A percentile compares a stretch with the other conserved stretches of the same genome.
Evolutionary conservation across 2,113 vertebrate species (phyloP).

Genomic region (Ptilonorhynchus violaceus): DNA sequence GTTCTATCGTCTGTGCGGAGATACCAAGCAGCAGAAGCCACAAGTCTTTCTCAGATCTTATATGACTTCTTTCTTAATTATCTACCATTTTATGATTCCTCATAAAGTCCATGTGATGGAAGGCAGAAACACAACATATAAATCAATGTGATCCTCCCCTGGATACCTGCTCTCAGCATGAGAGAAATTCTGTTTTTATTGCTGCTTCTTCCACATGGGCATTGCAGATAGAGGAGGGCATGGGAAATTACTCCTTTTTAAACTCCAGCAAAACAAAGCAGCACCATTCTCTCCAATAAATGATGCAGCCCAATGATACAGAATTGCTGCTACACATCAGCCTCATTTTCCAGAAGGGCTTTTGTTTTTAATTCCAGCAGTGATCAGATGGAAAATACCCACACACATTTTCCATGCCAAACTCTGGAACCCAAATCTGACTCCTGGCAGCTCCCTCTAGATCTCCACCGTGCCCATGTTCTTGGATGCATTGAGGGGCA

Average conservation of each 20-base stretch:
- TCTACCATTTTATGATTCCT: not conserved
- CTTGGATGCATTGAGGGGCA: not conserved
- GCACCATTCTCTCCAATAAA: not conserved
- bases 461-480: fast-evolving
- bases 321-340: not conserved
- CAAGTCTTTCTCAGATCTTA: not conserved
- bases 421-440: not conserved
- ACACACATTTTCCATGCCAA: not conserved
- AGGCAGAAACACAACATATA: not conserved
- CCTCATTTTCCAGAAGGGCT: not conserved
- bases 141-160: not conserved
- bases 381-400: not conserved
- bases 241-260: not conserved
- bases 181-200: not conserved
- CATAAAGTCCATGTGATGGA: not conserved
- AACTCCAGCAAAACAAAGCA: not conserved
- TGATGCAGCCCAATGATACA: not conserved
- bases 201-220: not conserved
- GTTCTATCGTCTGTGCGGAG: not conserved
- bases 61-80: not conserved
- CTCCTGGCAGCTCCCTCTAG: not conserved
- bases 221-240: not conserved
- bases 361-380: not conserved
- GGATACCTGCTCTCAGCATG: not conserved
- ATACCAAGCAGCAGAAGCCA: not conserved